Evolutionary conservation across 2,113 vertebrate species (phyloP), one percentile per base, ranked within the genome.

Genomic region (Nansenia antarctica): DNA sequence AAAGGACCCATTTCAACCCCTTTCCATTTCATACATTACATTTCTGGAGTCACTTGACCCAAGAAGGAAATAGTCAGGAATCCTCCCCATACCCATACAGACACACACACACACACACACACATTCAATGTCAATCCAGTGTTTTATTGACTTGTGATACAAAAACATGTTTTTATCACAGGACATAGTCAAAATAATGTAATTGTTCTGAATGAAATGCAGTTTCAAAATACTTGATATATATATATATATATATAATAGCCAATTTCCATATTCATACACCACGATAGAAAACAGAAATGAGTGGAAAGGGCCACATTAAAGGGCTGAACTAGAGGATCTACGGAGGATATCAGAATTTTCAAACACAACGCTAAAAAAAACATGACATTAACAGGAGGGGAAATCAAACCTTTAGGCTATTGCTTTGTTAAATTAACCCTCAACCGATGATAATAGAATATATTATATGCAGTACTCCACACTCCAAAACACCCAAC

Each of bases 51-150:
- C 57, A 42, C 9, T 11, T 3, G 49, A 18, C 3, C 7, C 0
- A 47, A 29, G 11, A 55, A 3, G 26, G 14, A 29, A 29, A 54
- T 3, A 1, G 49, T 24, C 2, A 9, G 2, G 9, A 22, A n/a
- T 20, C n/a, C 1, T 8, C 20, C 20, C 9, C 31, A 31, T 3
- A 61, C 15, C 20, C 18, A 35, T 34, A 32, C 3, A 7, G n/a
- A n/a, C n/a, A n/a, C n/a, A n/a, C n/a, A n/a, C n/a, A 37, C 24
- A 42, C 9, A 62, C 26, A 71, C 35, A 62, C 3, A 18, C 31
- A 3, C 20, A 9, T 39, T 65, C 45, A 65, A 31, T 77, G 55
- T 80, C 83, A 85, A 82, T 87, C 84, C 84, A 88, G 85, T 89
- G 85, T 88, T 89, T 88, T 68, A 87, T 86, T 88, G 65, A 71